Evolutionary conservation across 1,140 invertebrate genomes (phyloP).

Genomic region (Melitaea cinxia): DNA sequence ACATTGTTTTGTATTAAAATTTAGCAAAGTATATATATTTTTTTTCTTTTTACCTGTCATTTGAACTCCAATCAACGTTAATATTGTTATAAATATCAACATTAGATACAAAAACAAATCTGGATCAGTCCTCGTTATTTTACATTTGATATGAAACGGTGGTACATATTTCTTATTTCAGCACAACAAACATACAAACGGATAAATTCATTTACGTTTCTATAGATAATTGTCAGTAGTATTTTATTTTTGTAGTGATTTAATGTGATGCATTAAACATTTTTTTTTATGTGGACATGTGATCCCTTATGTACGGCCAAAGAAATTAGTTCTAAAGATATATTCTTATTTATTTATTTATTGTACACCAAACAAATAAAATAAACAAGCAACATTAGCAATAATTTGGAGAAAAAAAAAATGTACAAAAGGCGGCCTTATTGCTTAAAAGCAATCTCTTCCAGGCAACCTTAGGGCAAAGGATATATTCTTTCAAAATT

Average conservation of each 20-base stretch:
- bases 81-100: too few species aligned
- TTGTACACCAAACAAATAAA: too few species aligned
- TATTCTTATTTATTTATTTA: too few species aligned
- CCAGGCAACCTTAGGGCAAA: too few species aligned
- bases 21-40: too few species aligned
- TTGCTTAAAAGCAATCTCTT: too few species aligned
- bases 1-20: not conserved
- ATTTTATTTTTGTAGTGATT: slow-evolving; percentile 2
- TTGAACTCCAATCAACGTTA: too few species aligned
- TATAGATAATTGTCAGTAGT: slow-evolving; percentile 38
- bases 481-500: not conserved
- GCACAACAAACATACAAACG: slow-evolving; percentile 35
- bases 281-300: not conserved
- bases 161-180: slow-evolving; percentile 7
- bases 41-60: too few species aligned
- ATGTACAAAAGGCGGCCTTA: too few species aligned
- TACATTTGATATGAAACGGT: slow-evolving; percentile 27
- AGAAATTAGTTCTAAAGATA: too few species aligned
- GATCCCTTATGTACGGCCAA: not conserved
- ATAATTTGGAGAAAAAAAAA: too few species aligned
- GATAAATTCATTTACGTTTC: slow-evolving; percentile 42
- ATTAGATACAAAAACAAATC: slow-evolving; percentile 8
- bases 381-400: too few species aligned
- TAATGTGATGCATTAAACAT: slow-evolving; percentile 20
- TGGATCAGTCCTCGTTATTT: not conserved